A percentile compares a stretch with the other conserved stretches of the same genome.
These are phyloP conservation scores for Caenorhabditis sp. DNA, from an alignment of 2,888 invertebrate genomes.

Conservation along the genomic window DNA sequence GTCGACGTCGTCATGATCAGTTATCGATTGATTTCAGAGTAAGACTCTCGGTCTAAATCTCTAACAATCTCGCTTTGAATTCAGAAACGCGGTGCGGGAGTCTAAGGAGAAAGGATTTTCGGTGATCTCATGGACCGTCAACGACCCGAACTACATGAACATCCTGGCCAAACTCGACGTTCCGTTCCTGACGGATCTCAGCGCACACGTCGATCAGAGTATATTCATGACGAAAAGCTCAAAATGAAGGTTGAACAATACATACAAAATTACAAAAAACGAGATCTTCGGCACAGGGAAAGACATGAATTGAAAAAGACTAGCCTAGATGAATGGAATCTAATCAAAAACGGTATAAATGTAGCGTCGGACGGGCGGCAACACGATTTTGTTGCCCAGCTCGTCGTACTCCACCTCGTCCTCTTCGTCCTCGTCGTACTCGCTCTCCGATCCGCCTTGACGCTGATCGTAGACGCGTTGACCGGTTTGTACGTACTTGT, in stretches of 20 bases:
- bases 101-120: slow-evolving; percentile 54
- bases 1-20: slow-evolving; percentile 64
- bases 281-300: slow-evolving; percentile 18
- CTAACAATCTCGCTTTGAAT: not conserved
- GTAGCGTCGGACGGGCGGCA: slow-evolving; percentile 59
- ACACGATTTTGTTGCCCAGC: slow-evolving; percentile 53
- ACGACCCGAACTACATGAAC: slow-evolving; percentile 57
- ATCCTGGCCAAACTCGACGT: slow-evolving; percentile 49
- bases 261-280: not conserved
- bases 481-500: slow-evolving; percentile 71
- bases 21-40: slow-evolving; percentile 58
- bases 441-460: slow-evolving; percentile 46
- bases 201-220: slow-evolving; percentile 28
- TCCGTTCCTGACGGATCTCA: slow-evolving; percentile 60
- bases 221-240: slow-evolving; percentile 27
- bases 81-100: slow-evolving; percentile 43
- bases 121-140: slow-evolving; percentile 63
- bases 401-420: slow-evolving; percentile 62
- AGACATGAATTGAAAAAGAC: too few species aligned
- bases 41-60: not conserved
- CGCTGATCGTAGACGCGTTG: slow-evolving; percentile 70
- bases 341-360: slow-evolving; percentile 72
- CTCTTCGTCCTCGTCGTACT: slow-evolving; percentile 59
- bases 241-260: not conserved
- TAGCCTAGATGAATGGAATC: not conserved